phyloP scores from a whole-genome alignment of 2,888 invertebrate species.

The Pammene fasciana region DNA sequence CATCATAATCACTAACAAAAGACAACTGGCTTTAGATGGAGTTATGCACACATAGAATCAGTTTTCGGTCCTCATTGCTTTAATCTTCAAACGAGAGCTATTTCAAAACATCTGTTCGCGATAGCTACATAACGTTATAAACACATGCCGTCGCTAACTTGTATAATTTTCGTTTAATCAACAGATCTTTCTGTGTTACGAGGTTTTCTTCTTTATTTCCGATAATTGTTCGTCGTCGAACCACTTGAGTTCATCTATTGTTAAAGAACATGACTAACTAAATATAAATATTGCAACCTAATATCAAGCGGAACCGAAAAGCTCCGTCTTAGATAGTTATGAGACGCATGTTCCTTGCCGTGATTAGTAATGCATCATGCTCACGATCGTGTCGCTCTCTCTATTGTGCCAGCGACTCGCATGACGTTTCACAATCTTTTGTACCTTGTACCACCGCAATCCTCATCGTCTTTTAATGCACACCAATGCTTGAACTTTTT shows the following conservation, averaged over 20 bases:
- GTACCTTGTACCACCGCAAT: conserved; percentile 67
- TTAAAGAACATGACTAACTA: background rate
- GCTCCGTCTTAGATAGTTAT: conserved; percentile 46
- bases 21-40: no score
- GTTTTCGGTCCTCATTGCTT: conserved; percentile 13
- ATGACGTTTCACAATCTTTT: conserved; percentile 77
- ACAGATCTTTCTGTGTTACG: background rate
- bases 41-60: background rate
- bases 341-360: conserved; percentile 58
- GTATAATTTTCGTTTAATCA: background rate
- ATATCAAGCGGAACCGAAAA: conserved; percentile 6
- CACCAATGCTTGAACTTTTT: conserved; percentile 62
- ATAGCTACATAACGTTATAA: conserved; percentile 16
- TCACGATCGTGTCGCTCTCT: conserved; percentile 72
- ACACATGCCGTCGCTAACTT: background rate
- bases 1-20: no score
- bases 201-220: background rate
- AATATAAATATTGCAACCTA: no score
- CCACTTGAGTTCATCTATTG: background rate
- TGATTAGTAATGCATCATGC: conserved; percentile 74
- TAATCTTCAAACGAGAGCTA: conserved; percentile 27
- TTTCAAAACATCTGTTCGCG: conserved; percentile 31
- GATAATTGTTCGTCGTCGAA: background rate
- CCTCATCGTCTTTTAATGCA: conserved; percentile 66
- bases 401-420: conserved; percentile 64